A percentile compares a stretch with the other conserved stretches of the same genome.
These are phyloP conservation scores for Poliocrania exsul DNA, from an alignment of 2,797 vertebrate genomes.

Conservation along the genomic window DNA sequence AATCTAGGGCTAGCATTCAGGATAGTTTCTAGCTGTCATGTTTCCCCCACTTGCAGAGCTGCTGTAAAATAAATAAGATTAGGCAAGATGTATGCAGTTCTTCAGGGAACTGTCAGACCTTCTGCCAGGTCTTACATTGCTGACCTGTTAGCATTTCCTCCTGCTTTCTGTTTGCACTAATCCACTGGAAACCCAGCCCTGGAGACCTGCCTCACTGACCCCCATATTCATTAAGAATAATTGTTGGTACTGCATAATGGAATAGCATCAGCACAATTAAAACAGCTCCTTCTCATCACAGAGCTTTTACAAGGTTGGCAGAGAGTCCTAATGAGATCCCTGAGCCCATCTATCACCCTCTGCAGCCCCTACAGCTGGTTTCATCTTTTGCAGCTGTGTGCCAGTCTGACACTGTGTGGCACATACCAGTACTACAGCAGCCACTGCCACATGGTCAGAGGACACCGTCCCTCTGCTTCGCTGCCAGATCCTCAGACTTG, in stretches of 20 bases:
- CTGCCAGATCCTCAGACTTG: neutral
- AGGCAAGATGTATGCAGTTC: neutral
- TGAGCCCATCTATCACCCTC: neutral
- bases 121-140: neutral
- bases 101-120: neutral
- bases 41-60: neutral
- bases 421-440: neutral
- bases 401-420: neutral
- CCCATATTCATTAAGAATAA: neutral
- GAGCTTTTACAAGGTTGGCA: neutral
- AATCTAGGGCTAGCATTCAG: neutral
- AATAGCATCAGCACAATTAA: neutral
- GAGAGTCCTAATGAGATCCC: neutral
- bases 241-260: neutral
- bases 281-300: neutral
- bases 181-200: neutral
- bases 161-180: neutral
- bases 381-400: neutral
- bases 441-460: neutral
- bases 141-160: neutral
- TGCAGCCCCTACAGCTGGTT: neutral
- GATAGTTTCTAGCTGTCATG: neutral
- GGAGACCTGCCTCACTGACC: neutral
- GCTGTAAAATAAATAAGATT: neutral
- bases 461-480: rapidly evolving